Conservation (phyloP, 2,797 vertebrate species). For the Melopsittacus undulatus region DNA sequence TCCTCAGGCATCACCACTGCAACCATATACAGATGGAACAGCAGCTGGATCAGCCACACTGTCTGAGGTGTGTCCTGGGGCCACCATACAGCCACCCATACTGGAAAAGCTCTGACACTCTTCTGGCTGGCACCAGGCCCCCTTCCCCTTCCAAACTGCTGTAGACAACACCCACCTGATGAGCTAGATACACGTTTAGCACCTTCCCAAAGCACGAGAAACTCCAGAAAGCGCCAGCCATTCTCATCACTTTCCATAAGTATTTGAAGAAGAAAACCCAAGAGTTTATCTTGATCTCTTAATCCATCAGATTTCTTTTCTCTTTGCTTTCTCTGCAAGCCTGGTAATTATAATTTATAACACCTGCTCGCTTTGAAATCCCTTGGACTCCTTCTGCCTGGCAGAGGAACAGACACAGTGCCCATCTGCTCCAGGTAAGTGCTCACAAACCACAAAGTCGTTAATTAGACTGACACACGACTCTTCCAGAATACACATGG, state of each 20-base stretch:
- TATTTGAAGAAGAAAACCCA: conserved; percentile 3
- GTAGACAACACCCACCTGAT: not conserved
- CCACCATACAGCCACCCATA: not conserved
- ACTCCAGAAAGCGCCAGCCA: not conserved
- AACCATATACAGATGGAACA: not conserved
- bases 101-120: not conserved
- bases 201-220: not conserved
- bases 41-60: not conserved
- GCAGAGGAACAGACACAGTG: conserved; percentile 69
- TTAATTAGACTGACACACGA: conserved; percentile 74
- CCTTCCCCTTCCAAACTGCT: not conserved
- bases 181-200: not conserved
- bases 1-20: not conserved
- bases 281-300: conserved; percentile 65
- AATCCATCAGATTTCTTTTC: conserved; percentile 55
- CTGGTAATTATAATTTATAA: conserved; percentile 67
- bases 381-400: conserved; percentile 61
- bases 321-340: conserved; percentile 52
- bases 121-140: not conserved
- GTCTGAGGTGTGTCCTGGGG: not conserved
- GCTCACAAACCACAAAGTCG: conserved; percentile 66
- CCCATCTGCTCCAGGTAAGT: conserved; percentile 68
- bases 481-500: conserved; percentile 49
- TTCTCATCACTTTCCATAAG: not conserved
- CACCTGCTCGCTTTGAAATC: conserved; percentile 72